These are phyloP conservation scores for Cottus gobio DNA, from an alignment of 2,113 vertebrate genomes.

Conservation along the genomic window DNA sequence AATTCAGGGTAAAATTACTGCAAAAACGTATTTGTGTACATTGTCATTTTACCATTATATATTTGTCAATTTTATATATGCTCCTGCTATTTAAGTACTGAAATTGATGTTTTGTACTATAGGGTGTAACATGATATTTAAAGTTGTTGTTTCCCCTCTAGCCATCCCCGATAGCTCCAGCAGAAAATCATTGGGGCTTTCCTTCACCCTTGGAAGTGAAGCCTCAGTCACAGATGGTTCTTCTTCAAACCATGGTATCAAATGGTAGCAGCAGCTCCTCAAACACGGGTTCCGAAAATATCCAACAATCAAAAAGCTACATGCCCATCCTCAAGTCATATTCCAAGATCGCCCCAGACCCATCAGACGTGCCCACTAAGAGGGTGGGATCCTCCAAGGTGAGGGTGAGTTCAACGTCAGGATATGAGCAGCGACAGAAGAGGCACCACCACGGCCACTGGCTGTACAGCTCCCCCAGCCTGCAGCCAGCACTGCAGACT, in stretches of 20 bases:
- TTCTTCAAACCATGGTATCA: constrained; percentile 87
- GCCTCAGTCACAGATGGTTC: constrained; percentile 88
- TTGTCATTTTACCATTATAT: neutral
- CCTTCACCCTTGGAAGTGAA: constrained; percentile 88
- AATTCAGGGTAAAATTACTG: neutral
- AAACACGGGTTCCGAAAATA: constrained; percentile 78
- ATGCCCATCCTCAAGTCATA: constrained; percentile 89
- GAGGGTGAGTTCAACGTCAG: constrained; percentile 45
- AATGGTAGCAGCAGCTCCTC: constrained; percentile 67
- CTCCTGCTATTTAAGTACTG: neutral
- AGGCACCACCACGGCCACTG: constrained; percentile 57
- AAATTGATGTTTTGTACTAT: neutral
- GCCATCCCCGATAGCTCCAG: constrained; percentile 61
- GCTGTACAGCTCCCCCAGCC: constrained; percentile 41
- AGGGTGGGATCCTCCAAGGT: constrained; percentile 52
- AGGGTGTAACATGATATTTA: neutral
- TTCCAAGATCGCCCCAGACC: constrained; percentile 90
- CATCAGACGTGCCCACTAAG: constrained; percentile 75
- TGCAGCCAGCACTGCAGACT: constrained; percentile 24
- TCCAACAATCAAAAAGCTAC: constrained; percentile 82
- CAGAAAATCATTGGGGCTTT: constrained; percentile 88
- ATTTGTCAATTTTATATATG: neutral
- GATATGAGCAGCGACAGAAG: constrained; percentile 56
- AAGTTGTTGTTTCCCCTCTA: constrained; percentile 35
- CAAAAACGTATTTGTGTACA: neutral